Evolutionary conservation across 2,113 vertebrate species (phyloP).

Genomic region (Crotalus helleri): DNA sequence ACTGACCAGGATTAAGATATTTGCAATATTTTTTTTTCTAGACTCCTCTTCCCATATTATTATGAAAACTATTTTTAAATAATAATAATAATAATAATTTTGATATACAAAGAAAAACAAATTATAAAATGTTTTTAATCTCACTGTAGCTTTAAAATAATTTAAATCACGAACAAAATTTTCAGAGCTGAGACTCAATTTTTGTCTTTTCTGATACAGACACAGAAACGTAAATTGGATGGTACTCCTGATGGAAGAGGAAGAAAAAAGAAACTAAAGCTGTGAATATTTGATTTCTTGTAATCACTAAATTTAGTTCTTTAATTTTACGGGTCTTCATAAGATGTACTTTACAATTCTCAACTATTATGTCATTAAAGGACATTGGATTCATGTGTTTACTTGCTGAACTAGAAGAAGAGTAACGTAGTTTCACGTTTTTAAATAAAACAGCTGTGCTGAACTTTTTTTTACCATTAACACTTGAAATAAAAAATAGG

Average conservation of each 20-base stretch:
- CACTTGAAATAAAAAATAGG: slow-evolving; percentile 88
- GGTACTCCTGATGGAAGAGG: slow-evolving; percentile 89
- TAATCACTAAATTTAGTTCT: slow-evolving; percentile 76
- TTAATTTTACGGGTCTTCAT: slow-evolving; percentile 88
- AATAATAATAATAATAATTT: not conserved
- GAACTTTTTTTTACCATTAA: slow-evolving; percentile 87
- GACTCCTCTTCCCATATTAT: not conserved
- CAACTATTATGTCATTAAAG: slow-evolving; percentile 78
- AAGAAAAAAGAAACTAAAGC: slow-evolving; percentile 94
- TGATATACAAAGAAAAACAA: not conserved
- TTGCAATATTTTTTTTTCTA: not conserved
- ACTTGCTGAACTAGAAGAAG: slow-evolving; percentile 78
- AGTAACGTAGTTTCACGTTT: slow-evolving; percentile 82
- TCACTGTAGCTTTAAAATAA: not conserved
- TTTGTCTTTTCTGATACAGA: slow-evolving; percentile 63
- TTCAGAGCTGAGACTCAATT: not conserved
- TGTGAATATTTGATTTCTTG: slow-evolving; percentile 76
- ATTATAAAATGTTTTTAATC: not conserved
- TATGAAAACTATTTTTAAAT: not conserved
- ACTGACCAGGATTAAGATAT: not conserved
- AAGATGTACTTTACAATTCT: slow-evolving; percentile 86
- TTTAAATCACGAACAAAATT: not conserved
- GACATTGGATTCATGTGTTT: slow-evolving; percentile 80
- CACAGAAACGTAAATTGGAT: slow-evolving; percentile 93
- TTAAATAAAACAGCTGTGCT: slow-evolving; percentile 89